Base-by-base conservation (phyloP, 2,888 invertebrate species). In the Cerastis leucographa region DNA sequence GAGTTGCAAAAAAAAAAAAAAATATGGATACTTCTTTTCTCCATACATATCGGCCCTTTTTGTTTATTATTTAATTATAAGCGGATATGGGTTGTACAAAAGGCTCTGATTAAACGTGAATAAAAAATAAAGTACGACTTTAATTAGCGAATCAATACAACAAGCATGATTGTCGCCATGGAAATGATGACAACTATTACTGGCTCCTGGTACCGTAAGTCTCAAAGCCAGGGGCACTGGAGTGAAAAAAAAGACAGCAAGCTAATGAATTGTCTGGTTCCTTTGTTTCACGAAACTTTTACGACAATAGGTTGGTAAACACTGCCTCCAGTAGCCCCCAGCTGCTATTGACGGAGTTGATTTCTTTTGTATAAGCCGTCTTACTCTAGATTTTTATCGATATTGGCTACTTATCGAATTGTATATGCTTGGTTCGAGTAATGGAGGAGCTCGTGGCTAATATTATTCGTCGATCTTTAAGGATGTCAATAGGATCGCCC, bases 111-210 rank as follows among this genome's bases (percentile, higher is more conserved):
- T 22, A 17, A 51, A 17, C 17, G 9, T 3, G 9, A 44, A 35
- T 44, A 3, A 25, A 78, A 51, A 44, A 66, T 40, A 17, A 49
- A 44, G 19, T 17, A 59, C 17, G 6, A 42, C 49, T 44, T 49
- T 78, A 44, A 59, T 14, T 46, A 40, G 29, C 56, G 9, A 14
- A 7, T 35, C 35, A 51, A 51, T 59, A 59, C 3, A 22, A 59
- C 3, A 22, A 35, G 14, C 17, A 40, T 35, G 35, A 40, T 40
- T 40, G 40, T 61, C 25, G 9, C 3, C 5, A 42, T 29, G 29
- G 19, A 70, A 71, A 80, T 65, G 65, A 79, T 56, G 35, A 66
- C 40, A 80, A 66, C 14, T 22, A 65, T 19, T 0, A 71, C 51
- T 54, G 65, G 25, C 0, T 5, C 19, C 19, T 25, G n/a, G 17